Evolutionary conservation across 2,797 vertebrate genomes (phyloP), one percentile per base, ranked within the genome.

Genomic region (Morelia viridis): DNA sequence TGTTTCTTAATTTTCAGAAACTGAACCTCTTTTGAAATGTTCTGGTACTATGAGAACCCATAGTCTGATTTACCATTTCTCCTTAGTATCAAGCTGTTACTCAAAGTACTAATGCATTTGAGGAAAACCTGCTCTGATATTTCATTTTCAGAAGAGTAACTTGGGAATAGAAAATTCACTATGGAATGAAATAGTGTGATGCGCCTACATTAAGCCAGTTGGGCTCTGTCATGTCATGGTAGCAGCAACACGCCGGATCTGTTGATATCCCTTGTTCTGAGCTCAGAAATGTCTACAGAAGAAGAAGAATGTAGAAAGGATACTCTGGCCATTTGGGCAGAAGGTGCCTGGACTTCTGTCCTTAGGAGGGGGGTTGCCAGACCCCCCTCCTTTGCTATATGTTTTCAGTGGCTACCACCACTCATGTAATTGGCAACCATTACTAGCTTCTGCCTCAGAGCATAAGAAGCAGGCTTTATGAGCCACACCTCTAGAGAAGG

Each of bases 1-100:
- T 88, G 12, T 56, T 64, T 64, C 13, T 50, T 64, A 24, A 13
- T 15, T 57, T 64, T 24, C 60, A 64, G 13, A 88, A 56, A 50
- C 87, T 61, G 12, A 24, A 94, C 89, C 12, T 85, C 61, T 41
- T 93, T 64, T n/a, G 90, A 64, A 46, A 64, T 93, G 90, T 95
- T 92, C 91, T 94, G 91, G 88, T 85, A 56, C n/a, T 50, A 24
- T 84, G 91, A 92, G 92, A 96, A 87, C 90, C 93, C 12, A 57
- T 91, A 92, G 58, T 58, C 41, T 4, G 15, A 91, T 92, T 94
- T 93, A 57, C 76, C 87, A 58, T 88, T 41, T 90, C 56, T 28
- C 94, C 19, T 71, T 92, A 92, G 93, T 94, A 85, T 12, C 35
- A 65, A 0, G 0, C 13, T 89, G 94, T 89, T 91, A 92, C 28